Evolutionary conservation across 1,140 invertebrate species (phyloP).

Genomic region (Bombus ignitus): DNA sequence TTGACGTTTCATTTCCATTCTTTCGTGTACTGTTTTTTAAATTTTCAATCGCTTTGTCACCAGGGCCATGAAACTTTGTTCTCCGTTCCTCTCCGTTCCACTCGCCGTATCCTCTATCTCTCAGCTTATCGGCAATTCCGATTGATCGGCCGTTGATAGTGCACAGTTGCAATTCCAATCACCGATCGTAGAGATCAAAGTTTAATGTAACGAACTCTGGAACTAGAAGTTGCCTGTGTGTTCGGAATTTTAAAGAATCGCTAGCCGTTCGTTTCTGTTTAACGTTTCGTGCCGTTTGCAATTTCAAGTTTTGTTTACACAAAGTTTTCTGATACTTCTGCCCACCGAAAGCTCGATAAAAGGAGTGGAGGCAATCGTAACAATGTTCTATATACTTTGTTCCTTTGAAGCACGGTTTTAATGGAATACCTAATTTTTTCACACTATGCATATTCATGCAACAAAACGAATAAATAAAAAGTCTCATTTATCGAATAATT

Average conservation of each 20-base stretch:
- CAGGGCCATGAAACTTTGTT: not conserved
- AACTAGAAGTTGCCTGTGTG: not conserved
- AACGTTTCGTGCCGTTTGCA: not conserved
- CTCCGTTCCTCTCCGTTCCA: not conserved
- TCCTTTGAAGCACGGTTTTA: not conserved
- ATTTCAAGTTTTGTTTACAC: not conserved
- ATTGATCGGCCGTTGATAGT: slow-evolving; percentile 19
- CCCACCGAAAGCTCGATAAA: not conserved
- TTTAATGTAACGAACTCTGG: slow-evolving; percentile 14
- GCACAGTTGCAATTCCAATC: slow-evolving; percentile 3
- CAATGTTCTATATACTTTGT: not conserved
- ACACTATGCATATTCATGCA: not conserved
- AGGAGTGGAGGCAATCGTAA: not conserved
- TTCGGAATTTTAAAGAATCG: slow-evolving; percentile 14
- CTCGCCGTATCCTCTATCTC: not conserved
- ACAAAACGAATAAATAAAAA: not conserved
- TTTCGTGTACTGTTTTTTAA: not conserved
- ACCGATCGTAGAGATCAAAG: slow-evolving; percentile 3
- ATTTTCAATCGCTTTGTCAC: not conserved
- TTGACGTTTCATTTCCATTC: not conserved
- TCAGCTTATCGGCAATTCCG: slow-evolving; percentile 18
- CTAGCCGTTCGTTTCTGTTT: not conserved
- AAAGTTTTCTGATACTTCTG: not conserved
- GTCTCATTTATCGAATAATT: not conserved
- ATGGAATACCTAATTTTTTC: not conserved